These are phyloP conservation scores for Psococerastis gibbosa DNA, from an alignment of 2,888 invertebrate species.

Conservation along the genomic window DNA sequence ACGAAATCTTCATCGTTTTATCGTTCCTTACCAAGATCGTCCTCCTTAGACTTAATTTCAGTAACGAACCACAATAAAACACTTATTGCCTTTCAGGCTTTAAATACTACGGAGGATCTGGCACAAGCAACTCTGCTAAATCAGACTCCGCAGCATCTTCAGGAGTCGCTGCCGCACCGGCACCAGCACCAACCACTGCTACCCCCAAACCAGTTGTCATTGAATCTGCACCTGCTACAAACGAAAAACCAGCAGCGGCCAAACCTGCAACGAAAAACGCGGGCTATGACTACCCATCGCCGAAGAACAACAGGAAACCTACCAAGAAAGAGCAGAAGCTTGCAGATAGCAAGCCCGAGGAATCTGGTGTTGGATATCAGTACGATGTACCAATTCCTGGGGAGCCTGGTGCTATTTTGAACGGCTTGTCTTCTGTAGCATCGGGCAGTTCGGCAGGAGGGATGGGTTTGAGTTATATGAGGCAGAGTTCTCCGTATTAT, in stretches of 20 bases:
- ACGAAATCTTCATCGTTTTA: no score
- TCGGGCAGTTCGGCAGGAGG: neutral
- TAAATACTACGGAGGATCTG: conserved; percentile 4
- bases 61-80: no score
- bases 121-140: neutral
- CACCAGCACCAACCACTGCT: neutral
- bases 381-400: no score
- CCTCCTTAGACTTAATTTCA: no score
- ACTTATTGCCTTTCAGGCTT: neutral
- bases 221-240: neutral
- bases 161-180: neutral
- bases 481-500: conserved; percentile 6
- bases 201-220: neutral
- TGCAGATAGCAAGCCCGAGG: conserved; percentile 8
- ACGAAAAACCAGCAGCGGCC: neutral
- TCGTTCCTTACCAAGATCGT: no score
- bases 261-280: neutral
- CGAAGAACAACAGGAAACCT: neutral
- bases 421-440: neutral
- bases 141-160: neutral
- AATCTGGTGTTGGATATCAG: neutral
- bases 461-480: conserved; percentile 8
- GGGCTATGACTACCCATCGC: neutral
- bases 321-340: conserved; percentile 1
- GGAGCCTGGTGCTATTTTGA: neutral